phyloP scores from a whole-genome alignment of 2,888 invertebrate genomes.

The Mythimna vitellina region DNA sequence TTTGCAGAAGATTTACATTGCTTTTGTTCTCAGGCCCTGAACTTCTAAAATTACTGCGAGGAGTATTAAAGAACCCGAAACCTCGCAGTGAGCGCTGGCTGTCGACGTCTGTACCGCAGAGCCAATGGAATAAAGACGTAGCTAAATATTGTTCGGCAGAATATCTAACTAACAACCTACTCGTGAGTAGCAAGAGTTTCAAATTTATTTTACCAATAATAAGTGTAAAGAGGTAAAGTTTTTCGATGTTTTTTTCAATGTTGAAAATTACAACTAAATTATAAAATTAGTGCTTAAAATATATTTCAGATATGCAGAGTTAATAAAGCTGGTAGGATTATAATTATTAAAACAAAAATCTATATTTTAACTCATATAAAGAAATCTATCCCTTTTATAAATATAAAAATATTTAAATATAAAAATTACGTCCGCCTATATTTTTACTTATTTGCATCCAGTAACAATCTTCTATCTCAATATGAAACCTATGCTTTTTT shows the following conservation, averaged over 20 bases:
- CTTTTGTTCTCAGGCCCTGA: slow-evolving; percentile 62
- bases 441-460: too few relatives aligned
- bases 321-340: too few relatives aligned
- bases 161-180: slow-evolving; percentile 54
- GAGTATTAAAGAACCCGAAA: slow-evolving; percentile 92
- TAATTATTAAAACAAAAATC: not conserved
- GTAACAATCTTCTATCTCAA: too few relatives aligned
- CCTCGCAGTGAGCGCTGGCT: slow-evolving; percentile 94
- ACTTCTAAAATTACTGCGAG: slow-evolving; percentile 89
- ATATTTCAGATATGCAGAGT: not conserved
- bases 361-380: too few relatives aligned
- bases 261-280: not conserved
- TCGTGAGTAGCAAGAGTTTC: slow-evolving; percentile 73
- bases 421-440: too few relatives aligned
- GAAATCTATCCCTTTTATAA: not conserved
- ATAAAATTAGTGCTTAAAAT: not conserved
- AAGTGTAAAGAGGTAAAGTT: too few relatives aligned
- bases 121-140: slow-evolving; percentile 68
- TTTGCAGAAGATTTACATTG: too few relatives aligned
- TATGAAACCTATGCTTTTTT: too few relatives aligned
- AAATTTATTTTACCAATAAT: not conserved
- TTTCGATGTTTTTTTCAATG: not conserved
- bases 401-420: too few relatives aligned
- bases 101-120: slow-evolving; percentile 94
- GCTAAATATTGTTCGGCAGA: slow-evolving; percentile 82